Evolutionary conservation across 1,140 invertebrate species (phyloP).

Genomic region (Luehdorfia chinensis): DNA sequence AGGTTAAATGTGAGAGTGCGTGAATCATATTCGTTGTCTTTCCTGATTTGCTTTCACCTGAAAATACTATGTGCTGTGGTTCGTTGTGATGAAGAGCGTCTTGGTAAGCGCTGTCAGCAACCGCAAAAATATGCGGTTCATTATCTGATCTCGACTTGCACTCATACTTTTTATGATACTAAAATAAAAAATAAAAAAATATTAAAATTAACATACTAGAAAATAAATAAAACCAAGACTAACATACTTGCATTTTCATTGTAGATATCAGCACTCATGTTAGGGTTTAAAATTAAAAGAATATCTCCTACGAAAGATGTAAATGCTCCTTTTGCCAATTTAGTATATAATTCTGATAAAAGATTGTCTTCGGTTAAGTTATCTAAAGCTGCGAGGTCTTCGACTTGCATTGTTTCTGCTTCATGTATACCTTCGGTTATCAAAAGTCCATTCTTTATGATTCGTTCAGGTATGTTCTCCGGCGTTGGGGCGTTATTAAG

Average conservation of each 20-base stretch:
- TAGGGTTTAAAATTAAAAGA: constrained; percentile 92
- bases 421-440: constrained; percentile 68
- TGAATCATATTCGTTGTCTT: constrained; percentile 88
- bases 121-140: constrained; percentile 92
- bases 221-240: constrained; percentile 8
- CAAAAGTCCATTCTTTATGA: constrained; percentile 82
- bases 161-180: constrained; percentile 90
- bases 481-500: constrained; percentile 57
- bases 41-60: constrained; percentile 91
- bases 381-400: constrained; percentile 92
- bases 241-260: constrained; percentile 79
- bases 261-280: constrained; percentile 83
- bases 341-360: constrained; percentile 84
- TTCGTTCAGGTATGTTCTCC: constrained; percentile 77
- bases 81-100: constrained; percentile 90
- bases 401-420: constrained; percentile 85
- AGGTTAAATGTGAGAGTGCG: constrained; percentile 85
- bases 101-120: constrained; percentile 92
- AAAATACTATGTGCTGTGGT: constrained; percentile 88
- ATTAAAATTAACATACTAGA: not conserved
- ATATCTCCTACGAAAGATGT: constrained; percentile 95
- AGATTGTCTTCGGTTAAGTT: constrained; percentile 87
- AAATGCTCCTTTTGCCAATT: constrained; percentile 84
- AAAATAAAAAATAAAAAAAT: constrained; percentile 36
- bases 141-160: constrained; percentile 93